Evolutionary conservation across 2,113 vertebrate genomes (phyloP).

Genomic region (Microtus montanus): DNA sequence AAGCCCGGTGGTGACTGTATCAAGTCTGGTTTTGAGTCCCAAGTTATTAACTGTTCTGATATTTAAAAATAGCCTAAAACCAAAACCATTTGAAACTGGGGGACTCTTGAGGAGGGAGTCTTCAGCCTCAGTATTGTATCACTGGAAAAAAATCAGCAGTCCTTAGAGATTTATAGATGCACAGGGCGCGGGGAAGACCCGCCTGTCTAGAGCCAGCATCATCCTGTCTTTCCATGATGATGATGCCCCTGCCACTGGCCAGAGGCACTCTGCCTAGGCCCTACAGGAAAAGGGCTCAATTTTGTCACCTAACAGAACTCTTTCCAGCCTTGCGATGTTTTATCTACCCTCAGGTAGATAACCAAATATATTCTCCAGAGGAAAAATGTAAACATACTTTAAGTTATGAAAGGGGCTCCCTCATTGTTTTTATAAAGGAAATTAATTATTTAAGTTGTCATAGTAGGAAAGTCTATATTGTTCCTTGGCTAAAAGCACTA

Average conservation of each 20-base stretch:
- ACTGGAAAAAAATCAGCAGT: not conserved
- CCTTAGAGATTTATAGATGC: not conserved
- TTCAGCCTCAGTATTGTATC: not conserved
- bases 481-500: not conserved
- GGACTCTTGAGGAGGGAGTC: not conserved
- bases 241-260: not conserved
- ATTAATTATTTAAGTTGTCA: not conserved
- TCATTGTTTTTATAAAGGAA: not conserved
- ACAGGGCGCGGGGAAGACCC: not conserved
- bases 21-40: not conserved
- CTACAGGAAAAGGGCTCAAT: not conserved
- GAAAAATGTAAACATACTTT: not conserved
- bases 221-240: not conserved
- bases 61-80: slow-evolving; percentile 18
- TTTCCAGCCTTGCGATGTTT: not conserved
- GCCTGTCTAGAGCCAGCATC: rapidly evolving
- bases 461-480: no score
- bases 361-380: not conserved
- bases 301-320: not conserved
- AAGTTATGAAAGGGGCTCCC: not conserved
- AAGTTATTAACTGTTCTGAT: not conserved
- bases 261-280: not conserved
- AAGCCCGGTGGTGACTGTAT: not conserved
- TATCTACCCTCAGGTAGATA: not conserved
- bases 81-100: not conserved